Conservation (phyloP, 1,140 invertebrate genomes). For the Pseudobourletiella spinata region DNA sequence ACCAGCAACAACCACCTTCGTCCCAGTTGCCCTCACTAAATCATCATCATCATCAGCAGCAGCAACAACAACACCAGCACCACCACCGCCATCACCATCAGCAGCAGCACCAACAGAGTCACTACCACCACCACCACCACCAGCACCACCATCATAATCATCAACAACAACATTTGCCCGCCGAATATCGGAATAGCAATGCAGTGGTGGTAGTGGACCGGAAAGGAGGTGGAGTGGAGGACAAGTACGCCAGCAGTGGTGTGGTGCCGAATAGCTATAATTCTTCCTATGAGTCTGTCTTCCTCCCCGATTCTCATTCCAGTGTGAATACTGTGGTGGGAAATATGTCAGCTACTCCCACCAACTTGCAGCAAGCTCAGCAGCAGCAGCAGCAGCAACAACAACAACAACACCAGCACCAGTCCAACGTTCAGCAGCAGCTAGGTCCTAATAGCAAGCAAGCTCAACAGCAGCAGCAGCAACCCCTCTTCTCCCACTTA, state of each 20-base stretch:
- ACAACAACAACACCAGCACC: slow-evolving; percentile 51
- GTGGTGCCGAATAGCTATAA: neutral
- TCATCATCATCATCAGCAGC: neutral
- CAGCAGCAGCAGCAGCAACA: slow-evolving; percentile 39
- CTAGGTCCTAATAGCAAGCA: slow-evolving; percentile 46
- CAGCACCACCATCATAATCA: neutral
- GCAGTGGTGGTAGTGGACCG: neutral
- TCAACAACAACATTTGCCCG: neutral
- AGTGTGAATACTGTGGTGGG: neutral
- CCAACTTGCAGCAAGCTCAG: slow-evolving; percentile 3
- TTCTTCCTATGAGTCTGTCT: slow-evolving; percentile 24
- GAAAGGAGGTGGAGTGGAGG: neutral
- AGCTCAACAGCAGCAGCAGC: slow-evolving; percentile 51
- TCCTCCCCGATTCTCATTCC: neutral
- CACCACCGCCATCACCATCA: neutral
- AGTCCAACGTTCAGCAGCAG: slow-evolving; percentile 50
- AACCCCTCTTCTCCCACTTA: slow-evolving; percentile 34
- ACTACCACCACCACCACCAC: too few species aligned
- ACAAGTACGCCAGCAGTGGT: neutral
- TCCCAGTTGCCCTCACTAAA: too few species aligned
- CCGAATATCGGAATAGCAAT: neutral
- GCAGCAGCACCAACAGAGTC: too few species aligned
- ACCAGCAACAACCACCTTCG: neutral
- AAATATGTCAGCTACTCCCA: slow-evolving; percentile 3
- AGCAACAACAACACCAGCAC: neutral